Conservation (phyloP, 2,797 vertebrate genomes). For the Amblyraja radiata region DNA sequence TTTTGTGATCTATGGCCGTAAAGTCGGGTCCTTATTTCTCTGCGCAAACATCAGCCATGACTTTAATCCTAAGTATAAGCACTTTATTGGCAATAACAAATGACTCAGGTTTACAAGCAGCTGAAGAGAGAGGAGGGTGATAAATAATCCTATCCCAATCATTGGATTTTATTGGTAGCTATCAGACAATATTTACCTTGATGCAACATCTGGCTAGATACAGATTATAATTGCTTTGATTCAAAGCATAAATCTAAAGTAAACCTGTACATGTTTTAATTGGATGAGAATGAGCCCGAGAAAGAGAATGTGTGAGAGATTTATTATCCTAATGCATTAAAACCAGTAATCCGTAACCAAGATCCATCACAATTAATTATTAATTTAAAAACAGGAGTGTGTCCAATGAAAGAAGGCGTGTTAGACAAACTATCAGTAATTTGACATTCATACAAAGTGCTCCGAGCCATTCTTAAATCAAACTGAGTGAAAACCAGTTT, state of each 20-base stretch:
- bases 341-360: background rate
- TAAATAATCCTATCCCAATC: background rate
- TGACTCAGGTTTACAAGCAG: too few species aligned
- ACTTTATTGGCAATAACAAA: background rate
- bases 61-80: background rate
- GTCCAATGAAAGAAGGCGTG: background rate
- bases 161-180: constrained; percentile 5
- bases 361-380: constrained; percentile 33
- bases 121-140: background rate
- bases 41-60: background rate
- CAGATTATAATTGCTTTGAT: background rate
- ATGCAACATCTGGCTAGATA: background rate
- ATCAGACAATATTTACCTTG: background rate
- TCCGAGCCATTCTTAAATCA: background rate
- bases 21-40: background rate
- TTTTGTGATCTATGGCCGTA: background rate
- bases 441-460: background rate
- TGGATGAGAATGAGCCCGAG: background rate
- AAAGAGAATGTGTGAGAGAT: background rate
- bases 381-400: constrained; percentile 1
- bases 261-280: background rate
- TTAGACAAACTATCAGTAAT: background rate
- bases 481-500: background rate
- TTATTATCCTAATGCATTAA: constrained; percentile 12
- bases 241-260: background rate